Evolutionary conservation across 30 jellyfish, hydroid and myxozoan genomes (phyloP).

Genomic region (Chironex yamaguchii): DNA sequence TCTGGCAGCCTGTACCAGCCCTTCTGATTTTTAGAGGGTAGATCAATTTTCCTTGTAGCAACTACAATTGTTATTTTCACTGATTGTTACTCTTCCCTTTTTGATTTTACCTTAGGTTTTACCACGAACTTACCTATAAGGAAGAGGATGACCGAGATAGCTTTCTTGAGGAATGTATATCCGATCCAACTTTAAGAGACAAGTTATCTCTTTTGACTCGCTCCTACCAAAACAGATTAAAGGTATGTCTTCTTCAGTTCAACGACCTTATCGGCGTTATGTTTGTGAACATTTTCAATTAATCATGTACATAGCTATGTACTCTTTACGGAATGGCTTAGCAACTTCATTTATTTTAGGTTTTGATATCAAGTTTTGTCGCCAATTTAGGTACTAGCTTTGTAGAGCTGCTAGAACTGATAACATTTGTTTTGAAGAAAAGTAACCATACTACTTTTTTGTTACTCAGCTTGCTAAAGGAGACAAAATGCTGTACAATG

Average conservation of each 20-base stretch:
- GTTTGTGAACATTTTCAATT: too few species aligned
- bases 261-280: too few species aligned
- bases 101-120: slow-evolving; percentile 56
- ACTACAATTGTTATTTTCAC: neutral
- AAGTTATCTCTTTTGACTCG: slow-evolving; percentile 84
- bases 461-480: slow-evolving; percentile 79
- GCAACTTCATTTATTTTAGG: too few species aligned
- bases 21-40: too few species aligned
- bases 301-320: neutral
- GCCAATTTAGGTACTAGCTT: too few species aligned
- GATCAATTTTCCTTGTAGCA: too few species aligned
- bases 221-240: slow-evolving; percentile 71
- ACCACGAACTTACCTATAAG: slow-evolving; percentile 71
- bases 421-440: too few species aligned
- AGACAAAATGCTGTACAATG: slow-evolving; percentile 94
- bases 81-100: neutral
- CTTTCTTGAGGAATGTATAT: slow-evolving; percentile 87
- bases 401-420: too few species aligned
- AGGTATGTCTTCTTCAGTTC: slow-evolving; percentile 43
- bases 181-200: slow-evolving; percentile 94
- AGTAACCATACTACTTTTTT: too few species aligned
- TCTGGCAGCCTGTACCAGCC: too few species aligned
- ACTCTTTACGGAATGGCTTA: too few species aligned
- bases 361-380: too few species aligned
- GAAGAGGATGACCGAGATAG: slow-evolving; percentile 78